These are phyloP conservation scores for Fukomys damarensis DNA, from an alignment of 2,113 vertebrate genomes.

Conservation along the genomic window DNA sequence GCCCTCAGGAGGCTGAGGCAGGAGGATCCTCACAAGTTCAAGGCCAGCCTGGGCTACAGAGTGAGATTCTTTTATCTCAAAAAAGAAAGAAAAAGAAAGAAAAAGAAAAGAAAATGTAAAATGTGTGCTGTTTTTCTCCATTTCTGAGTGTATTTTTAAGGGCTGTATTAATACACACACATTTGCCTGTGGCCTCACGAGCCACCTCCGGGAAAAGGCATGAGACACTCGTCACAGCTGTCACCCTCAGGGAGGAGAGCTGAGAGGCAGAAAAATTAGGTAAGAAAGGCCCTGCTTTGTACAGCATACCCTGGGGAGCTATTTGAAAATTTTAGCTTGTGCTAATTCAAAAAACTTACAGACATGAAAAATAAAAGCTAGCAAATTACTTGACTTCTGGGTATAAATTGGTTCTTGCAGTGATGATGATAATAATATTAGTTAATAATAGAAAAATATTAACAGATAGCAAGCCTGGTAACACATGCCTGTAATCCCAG, in stretches of 20 bases:
- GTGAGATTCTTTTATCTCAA: too few relatives aligned
- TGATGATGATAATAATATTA: not conserved
- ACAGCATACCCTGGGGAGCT: not conserved
- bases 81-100: too few relatives aligned
- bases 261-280: not conserved
- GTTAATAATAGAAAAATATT: not conserved
- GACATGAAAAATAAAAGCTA: not conserved
- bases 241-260: not conserved
- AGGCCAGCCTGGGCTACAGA: too few relatives aligned
- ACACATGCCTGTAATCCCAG: not conserved
- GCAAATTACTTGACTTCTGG: not conserved
- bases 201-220: not conserved
- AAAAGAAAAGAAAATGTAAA: too few relatives aligned
- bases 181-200: constrained; percentile 64
- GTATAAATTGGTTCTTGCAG: not conserved
- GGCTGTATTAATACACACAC: constrained; percentile 63
- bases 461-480: not conserved
- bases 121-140: not conserved
- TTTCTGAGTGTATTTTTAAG: constrained; percentile 24
- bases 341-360: constrained; percentile 3
- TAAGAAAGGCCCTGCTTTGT: not conserved
- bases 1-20: too few relatives aligned
- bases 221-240: not conserved
- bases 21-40: too few relatives aligned
- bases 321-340: not conserved